Conservation (phyloP, 2,113 vertebrate species). For the Cyphomyrus discorhynchus region DNA sequence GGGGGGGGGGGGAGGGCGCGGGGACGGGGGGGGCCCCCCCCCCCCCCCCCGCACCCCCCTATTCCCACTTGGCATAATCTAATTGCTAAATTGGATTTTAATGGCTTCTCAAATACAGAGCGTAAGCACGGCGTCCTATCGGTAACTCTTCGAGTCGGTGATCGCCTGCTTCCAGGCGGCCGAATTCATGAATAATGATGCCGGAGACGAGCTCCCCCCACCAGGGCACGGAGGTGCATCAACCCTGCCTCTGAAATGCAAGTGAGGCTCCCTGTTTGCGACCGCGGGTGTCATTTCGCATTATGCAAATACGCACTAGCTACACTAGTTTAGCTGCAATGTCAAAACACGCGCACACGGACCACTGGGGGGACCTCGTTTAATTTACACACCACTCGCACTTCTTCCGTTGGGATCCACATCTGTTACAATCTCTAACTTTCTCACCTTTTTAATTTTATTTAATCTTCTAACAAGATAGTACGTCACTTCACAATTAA, state of each 20-base stretch:
- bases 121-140: not conserved
- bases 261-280: not conserved
- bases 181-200: slow-evolving; percentile 4
- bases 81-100: slow-evolving; percentile 13
- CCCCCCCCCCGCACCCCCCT: no score
- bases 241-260: not conserved
- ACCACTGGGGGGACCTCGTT: not conserved
- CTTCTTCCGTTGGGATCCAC: not conserved
- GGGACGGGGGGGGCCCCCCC: no score
- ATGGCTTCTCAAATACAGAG: not conserved
- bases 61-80: not conserved
- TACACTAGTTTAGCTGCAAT: not conserved
- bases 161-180: not conserved
- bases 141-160: no score
- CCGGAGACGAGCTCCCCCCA: no score
- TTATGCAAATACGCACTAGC: slow-evolving; percentile 15
- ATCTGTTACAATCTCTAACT: not conserved
- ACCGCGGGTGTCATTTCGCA: not conserved
- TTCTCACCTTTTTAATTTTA: not conserved
- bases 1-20: no score
- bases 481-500: not conserved
- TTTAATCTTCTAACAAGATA: not conserved
- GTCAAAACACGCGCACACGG: slow-evolving; percentile 3
- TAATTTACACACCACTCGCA: slow-evolving; percentile 6
- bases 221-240: not conserved